Base-by-base conservation (phyloP, 2,888 invertebrate species). In the Drosophila longiperda region DNA sequence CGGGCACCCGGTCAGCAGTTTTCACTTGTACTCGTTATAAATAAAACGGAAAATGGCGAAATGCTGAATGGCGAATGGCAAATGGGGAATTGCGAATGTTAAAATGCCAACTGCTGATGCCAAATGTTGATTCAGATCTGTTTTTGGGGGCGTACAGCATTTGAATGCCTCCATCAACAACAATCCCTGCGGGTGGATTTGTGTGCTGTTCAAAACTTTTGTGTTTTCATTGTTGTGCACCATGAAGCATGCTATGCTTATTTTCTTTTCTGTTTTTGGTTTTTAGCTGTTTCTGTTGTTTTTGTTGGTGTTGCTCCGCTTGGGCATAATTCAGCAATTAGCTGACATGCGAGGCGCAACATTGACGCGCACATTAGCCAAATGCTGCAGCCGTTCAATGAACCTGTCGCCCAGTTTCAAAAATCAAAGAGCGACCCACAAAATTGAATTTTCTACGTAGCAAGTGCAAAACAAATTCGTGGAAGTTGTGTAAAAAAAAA, bases 291-390 rank as follows among this genome's bases (percentile, higher is more conserved):
- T 52, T 54, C 54, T 48, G 34, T n/a, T 9, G 4, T 36, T 23
- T 11, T 38, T 52, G 50, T 12, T 42, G 6, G 6, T 20, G 45
- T 23, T 45, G 45, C 23, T 45, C 36, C 7, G 36, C 12, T 6
- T 17, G 26, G 77, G 75, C 87, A 75, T 87, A 89, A 77, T 77
- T 83, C 73, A 79, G 77, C 87, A 85, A 85, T 85, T 89, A 85
- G 85, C 72, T 55, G 74, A 34, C 49, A 50, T 65, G 66, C 62
- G 42, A 75, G 70, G 55, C 70, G 60, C 59, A 38, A 64, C 66
- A 81, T 81, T 81, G 76, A 72, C 71, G 71, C 68, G 66, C 23
- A 45, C 61, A 79, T 73, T 78, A 66, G 75, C 42, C 53, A 54
- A 33, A 38, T 42, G 33, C 45, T n/a, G 36, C 17, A 23, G 57